These are phyloP conservation scores for Aulostomus chinensis DNA, from an alignment of 2,797 vertebrate species.

Conservation along the genomic window DNA sequence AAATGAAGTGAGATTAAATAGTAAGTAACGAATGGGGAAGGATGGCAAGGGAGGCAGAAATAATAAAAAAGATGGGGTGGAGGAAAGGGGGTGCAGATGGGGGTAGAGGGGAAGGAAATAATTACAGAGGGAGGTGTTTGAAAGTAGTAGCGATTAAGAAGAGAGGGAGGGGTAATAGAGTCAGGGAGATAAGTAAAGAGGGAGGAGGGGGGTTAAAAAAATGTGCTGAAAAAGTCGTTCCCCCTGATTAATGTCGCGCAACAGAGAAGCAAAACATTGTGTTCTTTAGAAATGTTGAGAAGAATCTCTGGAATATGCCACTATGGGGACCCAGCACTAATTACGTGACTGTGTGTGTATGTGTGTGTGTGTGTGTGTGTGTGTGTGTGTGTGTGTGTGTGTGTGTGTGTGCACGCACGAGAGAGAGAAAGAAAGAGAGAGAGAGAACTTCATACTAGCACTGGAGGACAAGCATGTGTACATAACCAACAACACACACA, in stretches of 20 bases:
- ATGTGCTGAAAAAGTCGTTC: slow-evolving; percentile 43
- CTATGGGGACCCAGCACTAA: slow-evolving; percentile 57
- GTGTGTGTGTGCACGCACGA: slow-evolving; percentile 12
- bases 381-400: slow-evolving; percentile 16
- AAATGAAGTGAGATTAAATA: slow-evolving; percentile 72
- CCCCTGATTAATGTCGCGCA: slow-evolving; percentile 45
- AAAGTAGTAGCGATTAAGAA: slow-evolving; percentile 59
- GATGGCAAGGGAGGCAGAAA: slow-evolving; percentile 48
- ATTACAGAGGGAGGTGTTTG: slow-evolving; percentile 68
- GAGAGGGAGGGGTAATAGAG: slow-evolving; percentile 52
- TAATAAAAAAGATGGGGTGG: slow-evolving; percentile 50
- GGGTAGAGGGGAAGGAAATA: slow-evolving; percentile 52
- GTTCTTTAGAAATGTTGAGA: slow-evolving; percentile 56
- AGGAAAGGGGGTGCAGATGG: slow-evolving; percentile 9
- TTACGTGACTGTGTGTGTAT: slow-evolving; percentile 40
- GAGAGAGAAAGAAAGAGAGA: too few species aligned
- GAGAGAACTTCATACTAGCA: slow-evolving; percentile 45
- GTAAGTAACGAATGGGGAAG: slow-evolving; percentile 61
- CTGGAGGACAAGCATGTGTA: slow-evolving; percentile 66
- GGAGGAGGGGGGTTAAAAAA: slow-evolving; percentile 7
- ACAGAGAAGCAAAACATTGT: slow-evolving; percentile 58
- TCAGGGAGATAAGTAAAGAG: slow-evolving; percentile 28
- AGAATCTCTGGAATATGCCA: slow-evolving; percentile 52
- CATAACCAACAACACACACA: slow-evolving; percentile 56
- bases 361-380: slow-evolving; percentile 16